phyloP scores from a whole-genome alignment of 2,888 invertebrate genomes.

The Ormia ochracea region DNA sequence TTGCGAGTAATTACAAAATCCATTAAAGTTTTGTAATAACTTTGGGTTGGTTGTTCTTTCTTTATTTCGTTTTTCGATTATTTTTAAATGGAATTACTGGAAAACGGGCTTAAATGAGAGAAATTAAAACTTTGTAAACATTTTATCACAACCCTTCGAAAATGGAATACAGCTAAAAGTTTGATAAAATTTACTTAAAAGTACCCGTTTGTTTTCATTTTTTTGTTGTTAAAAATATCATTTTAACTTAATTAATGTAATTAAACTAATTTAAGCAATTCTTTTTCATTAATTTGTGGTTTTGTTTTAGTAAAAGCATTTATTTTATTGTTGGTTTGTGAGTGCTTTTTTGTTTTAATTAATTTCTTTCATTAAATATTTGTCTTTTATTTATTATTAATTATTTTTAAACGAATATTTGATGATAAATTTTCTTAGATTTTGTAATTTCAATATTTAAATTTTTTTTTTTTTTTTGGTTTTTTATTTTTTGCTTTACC shows the following conservation, averaged over 20 bases:
- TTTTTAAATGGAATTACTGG: not conserved
- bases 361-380: constrained; percentile 8
- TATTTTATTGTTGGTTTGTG: constrained; percentile 18
- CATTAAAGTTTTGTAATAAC: not conserved
- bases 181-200: constrained; percentile 50
- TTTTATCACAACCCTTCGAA: constrained; percentile 59
- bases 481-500: constrained; percentile 36
- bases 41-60: constrained; percentile 16
- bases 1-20: constrained; percentile 45
- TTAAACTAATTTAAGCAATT: constrained; percentile 35
- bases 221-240: not conserved
- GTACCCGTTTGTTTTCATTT: constrained; percentile 56
- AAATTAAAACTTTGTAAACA: not conserved
- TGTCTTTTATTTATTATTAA: constrained; percentile 16
- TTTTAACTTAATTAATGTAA: not conserved
- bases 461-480: not conserved
- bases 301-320: constrained; percentile 32
- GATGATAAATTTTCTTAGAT: constrained; percentile 13
- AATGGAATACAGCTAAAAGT: constrained; percentile 44
- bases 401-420: constrained; percentile 31
- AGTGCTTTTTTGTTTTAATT: constrained; percentile 35
- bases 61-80: not conserved
- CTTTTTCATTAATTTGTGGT: constrained; percentile 1
- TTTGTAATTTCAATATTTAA: too few species aligned
- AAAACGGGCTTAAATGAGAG: not conserved